phyloP scores from a whole-genome alignment of 1,140 invertebrate genomes.

The Paramacrobiotus metropolitanus region DNA sequence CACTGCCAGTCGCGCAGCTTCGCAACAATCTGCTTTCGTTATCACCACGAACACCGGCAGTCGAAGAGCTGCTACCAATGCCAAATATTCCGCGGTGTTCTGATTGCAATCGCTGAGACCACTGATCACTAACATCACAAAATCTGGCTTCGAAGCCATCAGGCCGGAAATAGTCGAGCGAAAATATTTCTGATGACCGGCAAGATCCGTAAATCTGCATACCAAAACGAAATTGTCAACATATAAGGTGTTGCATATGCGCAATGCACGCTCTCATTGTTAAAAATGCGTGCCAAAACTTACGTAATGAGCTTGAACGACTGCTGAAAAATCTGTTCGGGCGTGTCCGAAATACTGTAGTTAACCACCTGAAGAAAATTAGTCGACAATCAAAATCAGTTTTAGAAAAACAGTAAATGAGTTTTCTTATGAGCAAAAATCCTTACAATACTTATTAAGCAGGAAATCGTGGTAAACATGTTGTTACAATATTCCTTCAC shows the following conservation, averaged over 20 bases:
- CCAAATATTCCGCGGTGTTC: slow-evolving; percentile 44
- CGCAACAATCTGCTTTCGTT: slow-evolving; percentile 48
- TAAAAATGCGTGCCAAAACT: not conserved
- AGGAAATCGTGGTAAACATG: too few relatives aligned
- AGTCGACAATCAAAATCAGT: slow-evolving; percentile 25
- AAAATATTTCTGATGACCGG: slow-evolving; percentile 85
- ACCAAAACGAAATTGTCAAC: not conserved
- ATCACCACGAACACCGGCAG: slow-evolving; percentile 70
- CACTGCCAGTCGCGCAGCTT: not conserved
- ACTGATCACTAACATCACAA: slow-evolving; percentile 69
- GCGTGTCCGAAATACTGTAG: slow-evolving; percentile 65
- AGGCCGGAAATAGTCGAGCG: slow-evolving; percentile 81
- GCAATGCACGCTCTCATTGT: not conserved
- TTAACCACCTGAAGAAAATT: slow-evolving; percentile 45
- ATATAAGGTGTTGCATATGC: too few relatives aligned
- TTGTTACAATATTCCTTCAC: too few relatives aligned
- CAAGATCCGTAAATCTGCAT: slow-evolving; percentile 83
- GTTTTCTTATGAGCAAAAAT: too few relatives aligned
- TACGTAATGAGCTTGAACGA: slow-evolving; percentile 14
- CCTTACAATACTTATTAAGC: too few relatives aligned
- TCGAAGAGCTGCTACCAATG: slow-evolving; percentile 52
- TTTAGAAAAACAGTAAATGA: not conserved
- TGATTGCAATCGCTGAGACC: slow-evolving; percentile 30
- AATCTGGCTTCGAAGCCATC: slow-evolving; percentile 77
- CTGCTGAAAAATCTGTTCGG: slow-evolving; percentile 54